Evolutionary conservation across 1,140 invertebrate genomes (phyloP), one percentile per base, ranked within the genome.

Genomic region (Sinonovacula constricta): DNA sequence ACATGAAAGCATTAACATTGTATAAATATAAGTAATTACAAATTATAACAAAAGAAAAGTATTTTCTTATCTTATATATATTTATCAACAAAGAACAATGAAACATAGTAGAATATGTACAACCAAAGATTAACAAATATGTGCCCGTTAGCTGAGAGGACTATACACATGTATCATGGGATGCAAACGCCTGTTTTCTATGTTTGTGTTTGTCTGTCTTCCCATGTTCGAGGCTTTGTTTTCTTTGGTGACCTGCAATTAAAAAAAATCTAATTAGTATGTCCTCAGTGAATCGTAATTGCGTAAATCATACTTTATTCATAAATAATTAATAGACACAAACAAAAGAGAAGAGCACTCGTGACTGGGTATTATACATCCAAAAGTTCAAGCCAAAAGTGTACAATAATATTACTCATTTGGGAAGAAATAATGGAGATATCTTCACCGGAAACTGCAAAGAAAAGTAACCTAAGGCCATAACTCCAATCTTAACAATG

Each of bases 181-280:
- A 72, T 15, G 81, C 54, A 53, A 75, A 76, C 26, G 83, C 49
- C 62, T 85, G 82, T 74, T 88, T 89, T 26, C 84, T 83, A 22
- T 82, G 81, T 81, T 87, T 88, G 18, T 81, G 77, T 82, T 87
- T 88, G 36, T 89, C 88, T 75, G 84, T 81, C 81, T 87, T 89
- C 51, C 75, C 80, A 65, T 87, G 86, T 36, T 89, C 88, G 51
- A 85, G 51, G 74, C 87, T 88, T 62, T 86, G 86, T 82, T 89
- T 89, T 71, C 88, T 82, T 53, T 83, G 84, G 78, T 88, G 86
- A 62, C 88, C 88, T 89, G 81, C 10, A 81, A 75, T 57, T 78
- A 53, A 62, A 65, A 81, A 24, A 76, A 63, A 49, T 66, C 10
- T 30, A 10, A 22, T 51, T 18, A 56, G 5, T 54, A 56, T n/a